These are phyloP conservation scores for Cliona cf. orientalis DNA, from an alignment of 37 sponge, comb jelly and placozoan species.

Conservation along the genomic window DNA sequence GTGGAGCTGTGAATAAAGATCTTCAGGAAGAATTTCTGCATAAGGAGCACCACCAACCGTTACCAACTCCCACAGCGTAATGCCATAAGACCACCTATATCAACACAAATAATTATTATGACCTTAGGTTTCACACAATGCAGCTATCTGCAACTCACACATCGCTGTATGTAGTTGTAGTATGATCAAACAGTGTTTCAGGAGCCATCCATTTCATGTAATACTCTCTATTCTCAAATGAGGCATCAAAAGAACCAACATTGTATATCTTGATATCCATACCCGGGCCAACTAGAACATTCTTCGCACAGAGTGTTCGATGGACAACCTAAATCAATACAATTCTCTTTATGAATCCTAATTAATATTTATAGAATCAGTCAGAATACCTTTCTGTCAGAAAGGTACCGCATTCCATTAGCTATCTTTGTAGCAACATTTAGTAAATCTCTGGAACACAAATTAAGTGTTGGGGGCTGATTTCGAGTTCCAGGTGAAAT, in stretches of 20 bases:
- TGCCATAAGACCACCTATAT: conserved; percentile 74
- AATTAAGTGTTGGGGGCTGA: conserved; percentile 40
- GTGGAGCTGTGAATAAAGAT: conserved; percentile 52
- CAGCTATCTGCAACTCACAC: conserved; percentile 49
- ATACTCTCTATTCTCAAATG: conserved; percentile 15
- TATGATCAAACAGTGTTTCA: conserved; percentile 59
- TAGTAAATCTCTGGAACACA: conserved; percentile 67
- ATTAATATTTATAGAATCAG: not conserved
- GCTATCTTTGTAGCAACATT: conserved; percentile 67
- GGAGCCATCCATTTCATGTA: conserved; percentile 70
- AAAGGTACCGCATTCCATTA: conserved; percentile 72
- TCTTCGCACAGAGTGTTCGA: conserved; percentile 70
- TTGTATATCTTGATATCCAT: conserved; percentile 78
- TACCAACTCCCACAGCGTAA: conserved; percentile 79
- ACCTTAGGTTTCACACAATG: not conserved
- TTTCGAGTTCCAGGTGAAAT: conserved; percentile 56
- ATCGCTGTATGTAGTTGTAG: conserved; percentile 57
- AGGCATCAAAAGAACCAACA: conserved; percentile 44
- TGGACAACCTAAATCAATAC: conserved; percentile 56
- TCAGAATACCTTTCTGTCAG: conserved; percentile 57
- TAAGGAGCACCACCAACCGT: conserved; percentile 79
- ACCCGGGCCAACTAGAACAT: conserved; percentile 72
- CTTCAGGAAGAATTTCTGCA: conserved; percentile 31
- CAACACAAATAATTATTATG: not conserved
- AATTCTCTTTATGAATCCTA: not conserved